Evolutionary conservation across 2,888 invertebrate species (phyloP), one percentile per base, ranked within the genome.

Genomic region (Sinelater perroti): DNA sequence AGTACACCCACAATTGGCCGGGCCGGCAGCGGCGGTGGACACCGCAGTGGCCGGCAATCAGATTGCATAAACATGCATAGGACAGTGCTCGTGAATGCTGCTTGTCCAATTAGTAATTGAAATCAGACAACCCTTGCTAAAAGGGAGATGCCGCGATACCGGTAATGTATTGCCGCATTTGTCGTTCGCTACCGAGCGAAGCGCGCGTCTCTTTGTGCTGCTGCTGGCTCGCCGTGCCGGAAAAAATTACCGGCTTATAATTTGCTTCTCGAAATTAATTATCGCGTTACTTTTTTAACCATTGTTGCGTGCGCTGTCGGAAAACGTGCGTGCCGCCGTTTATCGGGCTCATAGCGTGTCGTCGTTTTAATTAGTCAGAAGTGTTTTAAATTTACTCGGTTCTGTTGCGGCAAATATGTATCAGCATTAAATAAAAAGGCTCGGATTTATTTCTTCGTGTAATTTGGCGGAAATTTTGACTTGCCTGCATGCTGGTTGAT

Each of bases 61-160:
- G 69, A 70, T 70, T 67, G 66, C 66, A 70, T 70, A 70, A 70
- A 69, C 66, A 70, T 69, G 64, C 61, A 61, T 59, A 56, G 65
- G 66, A 44, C 66, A 66, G 63, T 65, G 62, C 64, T 66, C 67
- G 63, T 67, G 68, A 69, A 70, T 67, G 66, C 56, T 62, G 60
- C 66, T 65, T 71, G 71, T 72, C 72, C 72, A 72, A 73, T 73
- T 73, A 73, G 72, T 73, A 72, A 71, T 72, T 72, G 72, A 71
- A 73, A 72, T 72, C 70, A 67, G 72, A 70, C 70, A 69, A 68
- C 69, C 70, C 70, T 70, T 67, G 61, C 64, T 66, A 64, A 63
- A 45, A 59, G 64, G 67, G 61, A 69, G 70, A 71, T 71, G 70
- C 71, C 70, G 71, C 65, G 70, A 71, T 72, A 71, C 57, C 64